Evolutionary conservation across 2,797 vertebrate genomes (phyloP).

Genomic region (Corythornis leucogaster): DNA sequence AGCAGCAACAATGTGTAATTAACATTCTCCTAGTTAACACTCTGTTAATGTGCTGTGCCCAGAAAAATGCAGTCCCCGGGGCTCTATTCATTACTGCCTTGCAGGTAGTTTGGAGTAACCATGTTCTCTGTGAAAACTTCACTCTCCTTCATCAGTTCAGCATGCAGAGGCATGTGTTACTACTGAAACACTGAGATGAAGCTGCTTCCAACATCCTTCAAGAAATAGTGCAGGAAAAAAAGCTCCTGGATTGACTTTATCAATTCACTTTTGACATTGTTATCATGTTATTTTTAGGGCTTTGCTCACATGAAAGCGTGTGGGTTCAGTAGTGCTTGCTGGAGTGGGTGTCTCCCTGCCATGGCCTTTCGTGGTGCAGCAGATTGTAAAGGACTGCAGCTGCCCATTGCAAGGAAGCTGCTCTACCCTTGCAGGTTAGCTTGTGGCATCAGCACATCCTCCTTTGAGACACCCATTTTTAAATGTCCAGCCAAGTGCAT

Average conservation of each 20-base stretch:
- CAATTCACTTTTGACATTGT: not conserved
- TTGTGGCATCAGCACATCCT: not conserved
- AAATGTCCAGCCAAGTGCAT: not conserved
- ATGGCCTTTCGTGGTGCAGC: not conserved
- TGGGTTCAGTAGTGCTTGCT: not conserved
- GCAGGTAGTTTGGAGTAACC: not conserved
- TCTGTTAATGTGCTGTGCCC: not conserved
- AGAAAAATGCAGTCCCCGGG: slow-evolving; percentile 27
- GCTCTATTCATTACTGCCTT: not conserved
- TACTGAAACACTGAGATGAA: not conserved
- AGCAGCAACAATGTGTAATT: not conserved
- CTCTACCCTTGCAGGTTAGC: not conserved
- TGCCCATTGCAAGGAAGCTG: not conserved
- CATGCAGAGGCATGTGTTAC: not conserved
- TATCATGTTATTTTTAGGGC: not conserved
- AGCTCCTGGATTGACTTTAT: not conserved
- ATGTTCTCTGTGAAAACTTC: not conserved
- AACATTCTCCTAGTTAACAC: not conserved
- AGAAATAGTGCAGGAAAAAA: not conserved
- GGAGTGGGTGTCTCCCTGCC: not conserved
- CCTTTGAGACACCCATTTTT: not conserved
- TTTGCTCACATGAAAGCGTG: not conserved
- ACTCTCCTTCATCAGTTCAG: not conserved
- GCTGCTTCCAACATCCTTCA: not conserved
- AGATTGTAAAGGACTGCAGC: not conserved